Evolutionary conservation across 1,140 invertebrate genomes (phyloP), one percentile per base, ranked within the genome.

Genomic region (Pogonomyrmex barbatus): DNA sequence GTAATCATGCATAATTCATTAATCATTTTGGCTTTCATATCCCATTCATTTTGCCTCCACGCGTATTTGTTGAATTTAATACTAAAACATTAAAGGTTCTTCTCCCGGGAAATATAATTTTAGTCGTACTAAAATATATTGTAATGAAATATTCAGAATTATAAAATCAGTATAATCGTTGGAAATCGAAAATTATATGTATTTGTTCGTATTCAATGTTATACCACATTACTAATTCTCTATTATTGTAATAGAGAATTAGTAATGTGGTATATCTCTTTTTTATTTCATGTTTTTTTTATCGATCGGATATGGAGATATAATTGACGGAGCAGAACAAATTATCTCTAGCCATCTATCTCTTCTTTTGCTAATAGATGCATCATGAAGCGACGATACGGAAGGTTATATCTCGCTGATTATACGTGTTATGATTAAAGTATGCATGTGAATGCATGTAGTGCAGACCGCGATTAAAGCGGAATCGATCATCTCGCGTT

Each of bases 381-480:
- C n/a, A 36, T 73, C 14, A 39, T 36, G 17, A 14, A 42, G 62
- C 62, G 52, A 73, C n/a, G 39, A 71, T 47, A 58, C 10, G 30
- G 3, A 50, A 60, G 4, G 8, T 83, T 73, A 71, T 73, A 58
- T 47, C 42, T n/a, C 62, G 17, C 12, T n/a, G 79, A 60, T 70
- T 70, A 58, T n/a, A 52, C 24, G 2, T 68, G 24, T 30, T 56
- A 54, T 54, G 45, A 77, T 62, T 62, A 67, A 54, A 60, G 50
- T 42, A 4, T 58, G 52, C 14, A 58, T 52, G 12, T 70, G 70
- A 56, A 24, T 56, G 65, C 36, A 56, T 47, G 9, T 56, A 58
- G 39, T 45, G 71, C 52, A 56, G 42, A 60, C 14, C 2, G 50
- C 79, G 68, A 83, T 83, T 83, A 83, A 83, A 83, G 54, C 54